Conservation (phyloP, 2,888 invertebrate species). For the Dynastes grantii region DNA sequence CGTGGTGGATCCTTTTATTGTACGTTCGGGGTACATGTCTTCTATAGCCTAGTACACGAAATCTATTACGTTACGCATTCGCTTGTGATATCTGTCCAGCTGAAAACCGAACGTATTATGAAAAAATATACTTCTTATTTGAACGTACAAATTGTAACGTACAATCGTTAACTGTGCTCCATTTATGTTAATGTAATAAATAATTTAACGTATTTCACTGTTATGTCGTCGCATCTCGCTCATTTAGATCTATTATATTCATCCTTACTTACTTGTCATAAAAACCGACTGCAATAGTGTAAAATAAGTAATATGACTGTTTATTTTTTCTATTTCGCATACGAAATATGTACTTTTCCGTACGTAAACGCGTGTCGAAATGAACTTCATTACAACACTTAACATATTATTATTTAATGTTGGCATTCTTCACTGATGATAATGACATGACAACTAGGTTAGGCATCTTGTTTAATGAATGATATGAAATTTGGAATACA, state of each 20-base stretch:
- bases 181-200: not conserved
- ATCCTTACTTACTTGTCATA: not conserved
- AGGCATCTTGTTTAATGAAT: no score
- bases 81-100: slow-evolving; percentile 29
- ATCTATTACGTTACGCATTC: slow-evolving; percentile 42
- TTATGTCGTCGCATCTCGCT: not conserved
- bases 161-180: slow-evolving; percentile 5
- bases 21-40: slow-evolving; percentile 43
- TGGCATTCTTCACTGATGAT: no score
- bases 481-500: no score
- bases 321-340: no score
- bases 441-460: no score
- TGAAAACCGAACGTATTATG: slow-evolving; percentile 26
- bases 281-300: not conserved
- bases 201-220: not conserved
- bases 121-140: slow-evolving; percentile 13
- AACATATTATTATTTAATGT: no score
- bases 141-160: not conserved
- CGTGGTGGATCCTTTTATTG: slow-evolving; percentile 48
- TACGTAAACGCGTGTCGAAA: no score
- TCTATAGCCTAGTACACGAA: slow-evolving; percentile 31
- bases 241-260: not conserved
- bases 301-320: no score
- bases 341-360: no score
- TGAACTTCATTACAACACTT: no score